phyloP scores from a whole-genome alignment of 2,888 invertebrate species.

The Chrysopilus asiliformis region DNA sequence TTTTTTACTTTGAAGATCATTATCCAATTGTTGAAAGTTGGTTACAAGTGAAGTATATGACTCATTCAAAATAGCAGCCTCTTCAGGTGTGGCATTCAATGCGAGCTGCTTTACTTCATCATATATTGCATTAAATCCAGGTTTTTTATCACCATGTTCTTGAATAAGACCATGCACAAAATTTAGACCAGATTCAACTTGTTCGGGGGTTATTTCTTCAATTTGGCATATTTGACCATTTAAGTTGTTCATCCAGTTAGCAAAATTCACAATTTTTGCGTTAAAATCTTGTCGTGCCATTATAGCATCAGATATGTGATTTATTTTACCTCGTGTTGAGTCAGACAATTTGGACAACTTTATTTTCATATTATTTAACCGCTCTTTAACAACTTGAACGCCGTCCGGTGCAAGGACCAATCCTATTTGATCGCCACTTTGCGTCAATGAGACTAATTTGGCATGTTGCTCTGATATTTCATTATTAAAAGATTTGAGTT shows the following conservation, averaged over 20 bases:
- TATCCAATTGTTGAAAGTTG: constrained; percentile 64
- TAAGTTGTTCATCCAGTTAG: constrained; percentile 65
- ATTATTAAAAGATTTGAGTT: constrained; percentile 67
- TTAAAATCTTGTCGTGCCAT: constrained; percentile 72
- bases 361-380: constrained; percentile 58
- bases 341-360: constrained; percentile 65
- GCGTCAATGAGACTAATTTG: constrained; percentile 64
- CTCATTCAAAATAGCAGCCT: constrained; percentile 56
- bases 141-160: constrained; percentile 74
- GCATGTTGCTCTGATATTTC: constrained; percentile 78
- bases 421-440: constrained; percentile 65
- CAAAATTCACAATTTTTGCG: constrained; percentile 62
- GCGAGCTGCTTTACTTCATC: constrained; percentile 71
- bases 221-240: constrained; percentile 58
- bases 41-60: constrained; percentile 62
- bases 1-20: constrained; percentile 60
- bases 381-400: constrained; percentile 52
- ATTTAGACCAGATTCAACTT: constrained; percentile 65
- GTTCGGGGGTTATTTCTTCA: constrained; percentile 68
- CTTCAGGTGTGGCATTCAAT: constrained; percentile 54
- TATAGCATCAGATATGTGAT: constrained; percentile 67
- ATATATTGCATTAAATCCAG: constrained; percentile 62
- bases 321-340: constrained; percentile 58
- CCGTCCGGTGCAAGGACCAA: constrained; percentile 68
- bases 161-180: constrained; percentile 66